A percentile compares a stretch with the other conserved stretches of the same genome.
phyloP scores from a whole-genome alignment of 2,797 vertebrate species.

The Microchirus variegatus region DNA sequence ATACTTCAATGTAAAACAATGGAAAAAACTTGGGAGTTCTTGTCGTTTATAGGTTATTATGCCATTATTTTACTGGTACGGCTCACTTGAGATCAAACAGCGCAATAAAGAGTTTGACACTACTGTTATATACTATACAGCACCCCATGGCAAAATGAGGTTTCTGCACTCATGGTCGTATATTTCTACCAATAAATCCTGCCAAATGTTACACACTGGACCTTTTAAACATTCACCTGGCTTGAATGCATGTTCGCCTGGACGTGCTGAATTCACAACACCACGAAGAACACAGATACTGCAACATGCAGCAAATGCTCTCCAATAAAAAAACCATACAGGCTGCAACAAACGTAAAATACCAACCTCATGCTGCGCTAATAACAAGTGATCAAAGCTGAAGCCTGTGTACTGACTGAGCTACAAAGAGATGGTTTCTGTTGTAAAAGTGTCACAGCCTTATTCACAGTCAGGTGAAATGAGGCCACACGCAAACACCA shows the following conservation, averaged over 20 bases:
- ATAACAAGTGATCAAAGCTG: slow-evolving; percentile 14
- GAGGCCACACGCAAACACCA: slow-evolving; percentile 31
- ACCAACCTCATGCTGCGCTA: slow-evolving; percentile 20
- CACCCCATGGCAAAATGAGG: too few species aligned
- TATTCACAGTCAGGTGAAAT: slow-evolving; percentile 11
- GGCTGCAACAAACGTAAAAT: slow-evolving; percentile 15
- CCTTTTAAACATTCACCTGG: slow-evolving; percentile 1
- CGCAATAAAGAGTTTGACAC: too few species aligned
- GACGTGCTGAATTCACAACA: slow-evolving; percentile 36
- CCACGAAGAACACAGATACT: background rate
- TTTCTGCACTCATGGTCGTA: too few species aligned
- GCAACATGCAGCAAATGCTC: slow-evolving; percentile 39
- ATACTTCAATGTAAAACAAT: too few species aligned
- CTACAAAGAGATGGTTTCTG: slow-evolving; percentile 14
- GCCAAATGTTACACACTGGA: background rate
- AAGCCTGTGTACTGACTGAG: slow-evolving; percentile 15
- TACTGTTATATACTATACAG: too few species aligned
- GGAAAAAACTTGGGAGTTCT: too few species aligned
- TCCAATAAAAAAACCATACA: background rate
- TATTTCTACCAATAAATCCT: slow-evolving; percentile 1
- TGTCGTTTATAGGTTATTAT: too few species aligned
- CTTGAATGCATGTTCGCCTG: slow-evolving; percentile 24
- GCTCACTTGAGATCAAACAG: too few species aligned
- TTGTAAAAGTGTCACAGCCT: slow-evolving; percentile 3
- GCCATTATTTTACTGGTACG: too few species aligned